Evolutionary conservation across 2,113 vertebrate genomes (phyloP).

Genomic region (Indicator maculatus): DNA sequence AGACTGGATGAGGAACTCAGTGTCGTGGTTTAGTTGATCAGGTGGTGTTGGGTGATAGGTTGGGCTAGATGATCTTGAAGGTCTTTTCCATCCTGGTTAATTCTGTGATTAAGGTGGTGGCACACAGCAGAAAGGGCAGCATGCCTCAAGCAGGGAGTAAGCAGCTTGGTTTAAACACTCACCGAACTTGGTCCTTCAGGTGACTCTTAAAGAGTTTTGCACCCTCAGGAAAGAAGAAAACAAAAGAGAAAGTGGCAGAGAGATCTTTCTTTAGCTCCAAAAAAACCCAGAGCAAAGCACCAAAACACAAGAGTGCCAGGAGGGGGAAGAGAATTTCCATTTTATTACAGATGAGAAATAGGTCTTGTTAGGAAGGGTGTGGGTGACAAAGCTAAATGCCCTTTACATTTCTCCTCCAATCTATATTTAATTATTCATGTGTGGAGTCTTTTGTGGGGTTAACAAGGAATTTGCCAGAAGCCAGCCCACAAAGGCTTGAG

Average conservation of each 20-base stretch:
- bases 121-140: neutral
- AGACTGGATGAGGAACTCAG: no score
- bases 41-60: no score
- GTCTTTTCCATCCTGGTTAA: no score
- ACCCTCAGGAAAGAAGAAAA: neutral
- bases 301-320: conserved; percentile 19
- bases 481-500: conserved; percentile 17
- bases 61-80: no score
- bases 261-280: conserved; percentile 43
- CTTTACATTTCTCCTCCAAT: conserved; percentile 26
- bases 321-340: conserved; percentile 27
- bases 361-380: conserved; percentile 14
- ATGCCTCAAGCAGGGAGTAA: neutral
- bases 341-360: conserved; percentile 18
- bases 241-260: conserved; percentile 16
- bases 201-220: neutral
- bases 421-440: conserved; percentile 59
- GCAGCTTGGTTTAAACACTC: neutral
- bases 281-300: conserved; percentile 32
- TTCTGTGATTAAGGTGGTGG: neutral
- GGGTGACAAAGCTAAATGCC: conserved; percentile 17
- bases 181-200: neutral
- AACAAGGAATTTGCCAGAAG: conserved; percentile 56
- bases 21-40: no score
- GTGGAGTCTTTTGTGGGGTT: conserved; percentile 40